Conservation (phyloP, 2,113 vertebrate species). For the pig (Sus scrofa) region DNA sequence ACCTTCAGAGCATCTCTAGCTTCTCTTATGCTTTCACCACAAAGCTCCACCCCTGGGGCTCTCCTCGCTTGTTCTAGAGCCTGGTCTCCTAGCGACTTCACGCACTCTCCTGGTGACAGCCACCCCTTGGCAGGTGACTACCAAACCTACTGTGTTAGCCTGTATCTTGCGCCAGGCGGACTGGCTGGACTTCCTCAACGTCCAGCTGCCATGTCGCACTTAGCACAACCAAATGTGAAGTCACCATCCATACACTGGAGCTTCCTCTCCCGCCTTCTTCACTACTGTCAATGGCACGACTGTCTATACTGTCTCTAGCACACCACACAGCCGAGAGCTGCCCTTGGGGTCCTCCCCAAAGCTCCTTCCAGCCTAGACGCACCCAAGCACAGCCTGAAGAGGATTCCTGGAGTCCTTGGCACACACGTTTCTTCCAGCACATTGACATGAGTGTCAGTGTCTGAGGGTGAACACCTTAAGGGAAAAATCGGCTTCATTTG, state of each 20-base stretch:
- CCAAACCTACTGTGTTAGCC: neutral
- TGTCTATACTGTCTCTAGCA: neutral
- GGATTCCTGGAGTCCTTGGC: neutral
- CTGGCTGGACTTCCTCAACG: neutral
- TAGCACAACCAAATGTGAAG: neutral
- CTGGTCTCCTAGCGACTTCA: neutral
- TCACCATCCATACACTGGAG: neutral
- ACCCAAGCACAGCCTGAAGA: constrained; percentile 25
- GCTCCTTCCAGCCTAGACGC: neutral
- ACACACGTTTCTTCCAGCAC: constrained; percentile 1
- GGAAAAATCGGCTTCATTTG: neutral
- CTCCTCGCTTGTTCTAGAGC: neutral
- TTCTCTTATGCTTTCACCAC: constrained; percentile 4
- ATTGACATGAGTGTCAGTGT: neutral
- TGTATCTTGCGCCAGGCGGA: neutral
- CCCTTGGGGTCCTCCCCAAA: neutral
- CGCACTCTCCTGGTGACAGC: neutral
- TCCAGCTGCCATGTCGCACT: neutral
- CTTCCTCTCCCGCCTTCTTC: neutral
- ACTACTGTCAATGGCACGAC: neutral
- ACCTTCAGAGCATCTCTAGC: neutral
- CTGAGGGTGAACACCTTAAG: neutral
- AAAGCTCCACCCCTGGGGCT: neutral
- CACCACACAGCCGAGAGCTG: neutral
- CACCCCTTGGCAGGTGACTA: neutral